Evolutionary conservation across 2,888 invertebrate species (phyloP).

Genomic region (Conomelus anceps): DNA sequence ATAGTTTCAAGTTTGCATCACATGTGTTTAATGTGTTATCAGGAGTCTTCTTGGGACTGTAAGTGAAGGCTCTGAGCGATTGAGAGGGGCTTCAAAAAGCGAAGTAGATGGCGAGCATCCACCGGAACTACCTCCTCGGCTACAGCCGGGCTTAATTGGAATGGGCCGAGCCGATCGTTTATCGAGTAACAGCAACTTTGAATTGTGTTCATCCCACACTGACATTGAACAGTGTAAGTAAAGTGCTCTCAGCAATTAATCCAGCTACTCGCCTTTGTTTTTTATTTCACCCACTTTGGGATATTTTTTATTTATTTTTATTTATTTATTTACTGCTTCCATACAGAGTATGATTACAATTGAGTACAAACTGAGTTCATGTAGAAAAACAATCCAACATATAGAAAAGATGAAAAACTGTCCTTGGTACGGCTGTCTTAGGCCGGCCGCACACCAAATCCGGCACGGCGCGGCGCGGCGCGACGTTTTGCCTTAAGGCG

Average conservation of each 20-base stretch:
- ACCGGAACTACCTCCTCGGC: constrained; percentile 76
- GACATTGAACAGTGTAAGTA: constrained; percentile 34
- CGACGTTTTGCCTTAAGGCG: too few species aligned
- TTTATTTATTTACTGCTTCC: too few species aligned
- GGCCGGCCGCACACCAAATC: too few species aligned
- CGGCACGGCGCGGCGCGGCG: too few species aligned
- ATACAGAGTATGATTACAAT: too few species aligned
- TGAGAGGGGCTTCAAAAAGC: constrained; percentile 18
- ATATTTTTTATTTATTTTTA: too few species aligned
- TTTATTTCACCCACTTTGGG: too few species aligned
- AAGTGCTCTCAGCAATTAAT: not conserved
- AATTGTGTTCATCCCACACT: constrained; percentile 47
- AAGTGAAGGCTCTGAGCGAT: constrained; percentile 22
- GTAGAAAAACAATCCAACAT: too few species aligned
- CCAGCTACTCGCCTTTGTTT: not conserved
- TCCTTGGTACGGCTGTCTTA: too few species aligned
- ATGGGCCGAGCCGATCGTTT: constrained; percentile 56
- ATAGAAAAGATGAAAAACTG: too few species aligned
- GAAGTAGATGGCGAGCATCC: constrained; percentile 43
- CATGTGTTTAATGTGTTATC: not conserved
- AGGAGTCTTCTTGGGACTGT: constrained; percentile 27
- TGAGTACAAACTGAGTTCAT: too few species aligned
- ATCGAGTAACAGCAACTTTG: constrained; percentile 67
- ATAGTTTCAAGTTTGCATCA: too few species aligned
- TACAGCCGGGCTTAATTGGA: constrained; percentile 41